Conservation (phyloP, 2,888 invertebrate genomes). For the Brachylomia viminalis region DNA sequence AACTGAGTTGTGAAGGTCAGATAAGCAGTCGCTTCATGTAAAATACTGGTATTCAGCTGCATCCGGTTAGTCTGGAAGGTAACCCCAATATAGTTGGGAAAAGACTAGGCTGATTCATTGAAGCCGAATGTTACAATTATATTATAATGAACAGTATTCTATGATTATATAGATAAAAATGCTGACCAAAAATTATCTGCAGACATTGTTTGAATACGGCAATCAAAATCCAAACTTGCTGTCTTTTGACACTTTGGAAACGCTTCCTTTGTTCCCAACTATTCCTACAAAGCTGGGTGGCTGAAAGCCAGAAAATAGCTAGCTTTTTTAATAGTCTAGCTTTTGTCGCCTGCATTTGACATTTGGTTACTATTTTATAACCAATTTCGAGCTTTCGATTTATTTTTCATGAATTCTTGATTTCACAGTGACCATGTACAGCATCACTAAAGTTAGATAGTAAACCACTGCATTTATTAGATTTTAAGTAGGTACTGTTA, state of each 20-base stretch:
- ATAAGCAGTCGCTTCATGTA: background rate
- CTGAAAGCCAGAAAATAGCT: conserved; percentile 12
- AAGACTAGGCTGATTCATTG: background rate
- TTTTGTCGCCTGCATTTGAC: conserved; percentile 20
- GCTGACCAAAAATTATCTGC: background rate
- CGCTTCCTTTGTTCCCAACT: conserved; percentile 4
- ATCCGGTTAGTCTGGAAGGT: background rate
- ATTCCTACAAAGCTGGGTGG: conserved; percentile 5
- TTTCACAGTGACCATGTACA: background rate
- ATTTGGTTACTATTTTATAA: background rate
- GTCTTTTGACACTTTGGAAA: conserved; percentile 16
- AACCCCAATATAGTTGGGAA: background rate
- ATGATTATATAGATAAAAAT: background rate
- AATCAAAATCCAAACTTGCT: conserved; percentile 2
- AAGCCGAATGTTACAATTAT: background rate
- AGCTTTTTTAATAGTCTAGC: background rate
- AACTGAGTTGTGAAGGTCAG: background rate
- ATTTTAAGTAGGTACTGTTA: background rate
- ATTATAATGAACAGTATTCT: background rate
- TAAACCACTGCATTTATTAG: background rate
- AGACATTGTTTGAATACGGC: background rate
- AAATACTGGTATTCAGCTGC: background rate
- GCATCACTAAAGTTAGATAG: too few species aligned
- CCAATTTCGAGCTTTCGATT: background rate
- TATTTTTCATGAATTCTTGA: background rate